Conservation (phyloP, 2,113 vertebrate species). For the Acrocephalus kingi region DNA sequence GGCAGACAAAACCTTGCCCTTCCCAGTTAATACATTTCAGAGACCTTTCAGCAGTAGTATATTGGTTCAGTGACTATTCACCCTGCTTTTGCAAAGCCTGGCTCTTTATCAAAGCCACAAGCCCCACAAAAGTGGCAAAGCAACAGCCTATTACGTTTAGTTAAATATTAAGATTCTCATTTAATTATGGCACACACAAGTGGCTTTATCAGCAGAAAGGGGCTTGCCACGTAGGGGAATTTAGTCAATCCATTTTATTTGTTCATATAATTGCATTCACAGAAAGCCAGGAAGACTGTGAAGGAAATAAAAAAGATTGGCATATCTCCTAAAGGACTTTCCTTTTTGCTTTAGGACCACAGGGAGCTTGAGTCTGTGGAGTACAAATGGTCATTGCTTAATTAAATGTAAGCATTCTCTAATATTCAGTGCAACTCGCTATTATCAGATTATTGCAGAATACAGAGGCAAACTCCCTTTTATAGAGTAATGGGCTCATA, state of each 20-base stretch:
- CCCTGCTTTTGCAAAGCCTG: slow-evolving; percentile 38
- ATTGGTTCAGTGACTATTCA: background rate
- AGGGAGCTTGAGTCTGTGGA: slow-evolving; percentile 65
- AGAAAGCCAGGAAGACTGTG: slow-evolving; percentile 66
- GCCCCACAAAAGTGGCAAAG: slow-evolving; percentile 51
- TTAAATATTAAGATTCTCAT: slow-evolving; percentile 80
- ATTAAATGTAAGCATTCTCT: slow-evolving; percentile 77
- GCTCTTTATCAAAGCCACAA: slow-evolving; percentile 51
- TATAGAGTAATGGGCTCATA: background rate
- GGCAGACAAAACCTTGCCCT: background rate
- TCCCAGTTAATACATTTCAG: background rate
- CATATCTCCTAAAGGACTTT: slow-evolving; percentile 70
- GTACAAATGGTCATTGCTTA: slow-evolving; percentile 74
- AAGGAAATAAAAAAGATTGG: slow-evolving; percentile 72
- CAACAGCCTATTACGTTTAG: slow-evolving; percentile 72
- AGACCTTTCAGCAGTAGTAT: background rate
- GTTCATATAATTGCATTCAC: slow-evolving; percentile 80
- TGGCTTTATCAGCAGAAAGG: slow-evolving; percentile 81
- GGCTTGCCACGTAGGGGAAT: slow-evolving; percentile 71
- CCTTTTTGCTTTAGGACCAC: slow-evolving; percentile 62
- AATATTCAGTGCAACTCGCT: slow-evolving; percentile 72
- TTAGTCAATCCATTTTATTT: slow-evolving; percentile 75
- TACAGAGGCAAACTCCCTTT: slow-evolving; percentile 10
- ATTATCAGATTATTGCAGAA: slow-evolving; percentile 73
- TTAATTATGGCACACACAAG: slow-evolving; percentile 78